Percentiles rank a stretch among this genome's conserved stretches.
These are phyloP conservation scores for Parus major DNA, from an alignment of 2,113 vertebrate species.

Conservation along the genomic window DNA sequence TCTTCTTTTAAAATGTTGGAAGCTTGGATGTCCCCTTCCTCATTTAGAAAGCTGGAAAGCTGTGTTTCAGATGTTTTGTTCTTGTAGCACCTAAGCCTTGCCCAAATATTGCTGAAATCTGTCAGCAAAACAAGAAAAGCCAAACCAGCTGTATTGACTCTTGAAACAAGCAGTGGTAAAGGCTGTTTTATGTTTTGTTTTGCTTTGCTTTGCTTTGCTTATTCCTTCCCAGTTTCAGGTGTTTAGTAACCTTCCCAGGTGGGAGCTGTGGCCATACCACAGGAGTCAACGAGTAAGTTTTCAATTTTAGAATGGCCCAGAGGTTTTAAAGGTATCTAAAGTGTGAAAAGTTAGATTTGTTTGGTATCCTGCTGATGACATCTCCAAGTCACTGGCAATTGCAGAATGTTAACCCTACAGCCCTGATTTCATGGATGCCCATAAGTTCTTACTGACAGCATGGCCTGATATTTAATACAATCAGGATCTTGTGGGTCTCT, in stretches of 20 bases:
- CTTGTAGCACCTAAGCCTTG: background rate
- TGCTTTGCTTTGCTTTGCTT: background rate
- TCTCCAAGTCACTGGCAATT: background rate
- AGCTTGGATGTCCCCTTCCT: background rate
- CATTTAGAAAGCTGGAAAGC: background rate
- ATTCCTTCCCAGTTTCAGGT: background rate
- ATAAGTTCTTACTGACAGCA: background rate
- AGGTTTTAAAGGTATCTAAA: background rate
- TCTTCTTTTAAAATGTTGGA: background rate
- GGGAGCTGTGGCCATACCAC: background rate
- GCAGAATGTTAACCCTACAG: background rate
- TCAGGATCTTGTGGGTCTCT: background rate
- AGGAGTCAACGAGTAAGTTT: background rate
- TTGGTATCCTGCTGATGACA: background rate
- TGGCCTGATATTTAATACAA: background rate
- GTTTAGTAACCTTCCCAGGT: background rate
- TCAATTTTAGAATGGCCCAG: background rate
- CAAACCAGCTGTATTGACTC: background rate
- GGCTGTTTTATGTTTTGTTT: too few relatives aligned
- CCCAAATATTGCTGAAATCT: background rate
- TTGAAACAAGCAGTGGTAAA: background rate
- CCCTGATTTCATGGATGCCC: background rate
- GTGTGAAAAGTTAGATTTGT: background rate
- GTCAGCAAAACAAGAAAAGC: background rate
- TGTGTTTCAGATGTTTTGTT: background rate